Conservation (phyloP, 2,888 invertebrate species). For the Drosophila picticornis region DNA sequence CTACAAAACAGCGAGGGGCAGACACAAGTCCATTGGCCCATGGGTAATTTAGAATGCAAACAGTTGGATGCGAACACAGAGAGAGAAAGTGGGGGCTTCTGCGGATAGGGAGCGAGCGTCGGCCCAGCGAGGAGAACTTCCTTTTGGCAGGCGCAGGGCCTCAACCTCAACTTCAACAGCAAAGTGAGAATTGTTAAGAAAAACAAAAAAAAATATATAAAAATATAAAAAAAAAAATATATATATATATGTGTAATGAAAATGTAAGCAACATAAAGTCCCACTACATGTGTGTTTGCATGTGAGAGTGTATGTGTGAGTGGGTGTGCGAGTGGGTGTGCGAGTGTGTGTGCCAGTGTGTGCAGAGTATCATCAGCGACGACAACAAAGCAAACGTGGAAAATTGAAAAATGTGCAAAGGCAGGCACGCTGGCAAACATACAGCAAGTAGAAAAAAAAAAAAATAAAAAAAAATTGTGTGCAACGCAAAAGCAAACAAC, state of each 20-base stretch:
- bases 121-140: constrained; percentile 55
- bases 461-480: constrained; percentile 47
- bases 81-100: neutral
- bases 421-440: constrained; percentile 48
- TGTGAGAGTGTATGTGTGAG: constrained; percentile 1
- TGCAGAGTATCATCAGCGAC: constrained; percentile 63
- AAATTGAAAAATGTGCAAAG: constrained; percentile 78
- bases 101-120: constrained; percentile 1
- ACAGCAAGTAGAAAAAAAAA: constrained; percentile 12
- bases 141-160: constrained; percentile 50
- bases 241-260: constrained; percentile 57
- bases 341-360: constrained; percentile 3
- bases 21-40: constrained; percentile 59
- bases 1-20: constrained; percentile 35
- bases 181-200: constrained; percentile 70
- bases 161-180: constrained; percentile 45
- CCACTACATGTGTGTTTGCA: constrained; percentile 35
- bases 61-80: constrained; percentile 35
- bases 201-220: constrained; percentile 28
- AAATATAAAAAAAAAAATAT: constrained; percentile 29
- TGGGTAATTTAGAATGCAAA: constrained; percentile 78
- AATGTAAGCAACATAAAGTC: constrained; percentile 74
- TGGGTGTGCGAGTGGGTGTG: neutral
- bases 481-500: constrained; percentile 74
- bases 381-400: constrained; percentile 79